A percentile compares a stretch with the other conserved stretches of the same genome.
Evolutionary conservation across 2,888 invertebrate genomes (phyloP).

Genomic region (Sinohyriopsis cumingii): DNA sequence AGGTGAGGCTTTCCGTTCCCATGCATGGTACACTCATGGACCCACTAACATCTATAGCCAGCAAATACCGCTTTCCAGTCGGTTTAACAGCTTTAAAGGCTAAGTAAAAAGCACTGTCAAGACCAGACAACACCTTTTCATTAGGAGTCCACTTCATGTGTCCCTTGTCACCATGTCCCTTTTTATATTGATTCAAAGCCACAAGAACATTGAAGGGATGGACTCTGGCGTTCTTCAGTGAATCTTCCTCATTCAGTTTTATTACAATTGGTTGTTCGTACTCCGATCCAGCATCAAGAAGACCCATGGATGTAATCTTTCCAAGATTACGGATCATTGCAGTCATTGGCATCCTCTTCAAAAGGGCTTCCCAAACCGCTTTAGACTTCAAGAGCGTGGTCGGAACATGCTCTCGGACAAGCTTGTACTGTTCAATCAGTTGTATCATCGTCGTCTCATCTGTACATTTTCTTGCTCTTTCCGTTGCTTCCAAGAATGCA

Average conservation of each 20-base stretch:
- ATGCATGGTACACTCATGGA: slow-evolving; percentile 70
- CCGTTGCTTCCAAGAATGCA: slow-evolving; percentile 58
- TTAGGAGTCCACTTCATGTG: slow-evolving; percentile 64
- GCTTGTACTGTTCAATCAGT: slow-evolving; percentile 71
- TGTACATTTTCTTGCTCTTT: slow-evolving; percentile 53
- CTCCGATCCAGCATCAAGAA: slow-evolving; percentile 33
- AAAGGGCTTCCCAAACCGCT: slow-evolving; percentile 75
- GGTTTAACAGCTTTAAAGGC: slow-evolving; percentile 73
- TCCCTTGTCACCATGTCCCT: slow-evolving; percentile 67
- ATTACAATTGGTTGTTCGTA: slow-evolving; percentile 39
- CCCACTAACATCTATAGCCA: slow-evolving; percentile 77
- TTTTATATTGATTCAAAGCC: slow-evolving; percentile 63
- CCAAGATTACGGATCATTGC: slow-evolving; percentile 71
- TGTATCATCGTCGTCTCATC: slow-evolving; percentile 46
- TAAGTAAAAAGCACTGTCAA: slow-evolving; percentile 67
- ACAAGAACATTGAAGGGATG: slow-evolving; percentile 70
- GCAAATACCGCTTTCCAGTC: slow-evolving; percentile 75
- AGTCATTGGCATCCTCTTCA: slow-evolving; percentile 70
- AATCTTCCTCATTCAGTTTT: slow-evolving; percentile 51
- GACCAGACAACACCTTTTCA: slow-evolving; percentile 43
- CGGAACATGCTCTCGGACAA: slow-evolving; percentile 82
- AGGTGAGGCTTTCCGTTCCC: slow-evolving; percentile 63
- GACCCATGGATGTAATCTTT: slow-evolving; percentile 40
- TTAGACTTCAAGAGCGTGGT: slow-evolving; percentile 79
- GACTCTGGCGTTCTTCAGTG: slow-evolving; percentile 57